Conservation (phyloP, 2,888 invertebrate genomes). For the Poecilobothrus nobilitatus region DNA sequence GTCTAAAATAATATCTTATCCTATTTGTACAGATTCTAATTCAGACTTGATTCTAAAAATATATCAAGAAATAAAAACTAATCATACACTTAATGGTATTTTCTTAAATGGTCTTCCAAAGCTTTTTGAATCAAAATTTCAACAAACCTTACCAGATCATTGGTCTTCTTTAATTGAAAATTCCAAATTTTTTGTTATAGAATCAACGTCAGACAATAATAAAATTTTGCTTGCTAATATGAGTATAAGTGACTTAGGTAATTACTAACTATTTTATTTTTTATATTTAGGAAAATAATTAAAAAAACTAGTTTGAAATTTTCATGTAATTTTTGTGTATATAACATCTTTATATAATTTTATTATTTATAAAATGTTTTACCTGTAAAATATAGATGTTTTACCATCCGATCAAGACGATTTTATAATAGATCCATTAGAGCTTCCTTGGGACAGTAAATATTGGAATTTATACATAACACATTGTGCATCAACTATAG, state of each 20-base stretch:
- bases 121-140: conserved; percentile 52
- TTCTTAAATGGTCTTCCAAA: conserved; percentile 52
- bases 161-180: conserved; percentile 58
- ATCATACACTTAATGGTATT: conserved; percentile 50
- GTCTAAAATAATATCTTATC: conserved; percentile 30
- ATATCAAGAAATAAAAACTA: conserved; percentile 33
- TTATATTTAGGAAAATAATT: too few relatives aligned
- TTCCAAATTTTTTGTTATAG: conserved; percentile 47
- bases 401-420: background rate
- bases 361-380: too few relatives aligned
- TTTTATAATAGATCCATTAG: background rate
- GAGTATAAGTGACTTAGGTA: conserved; percentile 25
- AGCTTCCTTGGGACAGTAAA: conserved; percentile 33
- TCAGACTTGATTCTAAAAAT: conserved; percentile 34
- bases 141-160: conserved; percentile 59
- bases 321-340: background rate
- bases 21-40: conserved; percentile 32
- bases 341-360: background rate
- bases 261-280: background rate
- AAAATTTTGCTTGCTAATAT: conserved; percentile 36
- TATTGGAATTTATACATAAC: conserved; percentile 54
- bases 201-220: conserved; percentile 31
- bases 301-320: too few relatives aligned
- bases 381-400: background rate
- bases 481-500: conserved; percentile 52